phyloP scores from a whole-genome alignment of 2,797 vertebrate species.

The Enteromius argenteus region DNA sequence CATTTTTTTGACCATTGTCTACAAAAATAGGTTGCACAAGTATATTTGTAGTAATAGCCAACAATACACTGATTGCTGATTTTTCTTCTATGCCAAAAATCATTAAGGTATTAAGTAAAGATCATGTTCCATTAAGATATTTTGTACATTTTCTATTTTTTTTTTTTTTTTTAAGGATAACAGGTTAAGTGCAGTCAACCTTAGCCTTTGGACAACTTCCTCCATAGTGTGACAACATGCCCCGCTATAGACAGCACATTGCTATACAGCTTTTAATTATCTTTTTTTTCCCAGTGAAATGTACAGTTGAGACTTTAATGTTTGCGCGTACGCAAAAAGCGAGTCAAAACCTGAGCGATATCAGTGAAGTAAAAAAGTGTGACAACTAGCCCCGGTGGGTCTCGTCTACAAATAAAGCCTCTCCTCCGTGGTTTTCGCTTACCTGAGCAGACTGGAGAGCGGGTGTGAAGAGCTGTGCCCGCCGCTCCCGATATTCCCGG shows the following conservation, averaged over 20 bases:
- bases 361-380: not conserved
- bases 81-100: not conserved
- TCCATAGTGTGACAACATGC: not conserved
- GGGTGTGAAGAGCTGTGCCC: conserved; percentile 85
- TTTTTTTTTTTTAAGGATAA: too few relatives aligned
- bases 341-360: too few relatives aligned
- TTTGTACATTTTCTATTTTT: not conserved
- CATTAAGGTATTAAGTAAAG: not conserved
- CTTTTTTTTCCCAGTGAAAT: not conserved
- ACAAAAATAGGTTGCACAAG: not conserved
- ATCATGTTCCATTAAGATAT: not conserved
- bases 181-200: too few relatives aligned
- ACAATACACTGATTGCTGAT: not conserved
- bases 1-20: not conserved
- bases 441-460: conserved; percentile 96
- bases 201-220: not conserved
- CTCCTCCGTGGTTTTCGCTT: conserved; percentile 25
- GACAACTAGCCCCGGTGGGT: conserved; percentile 1
- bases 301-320: too few relatives aligned
- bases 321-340: not conserved
- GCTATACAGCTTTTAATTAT: not conserved
- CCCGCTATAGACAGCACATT: not conserved
- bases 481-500: conserved; percentile 77
- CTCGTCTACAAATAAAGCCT: not conserved
- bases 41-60: not conserved